Conservation (phyloP, 92 coral and sea anemone species). For the Palythoa caribaeorum region DNA sequence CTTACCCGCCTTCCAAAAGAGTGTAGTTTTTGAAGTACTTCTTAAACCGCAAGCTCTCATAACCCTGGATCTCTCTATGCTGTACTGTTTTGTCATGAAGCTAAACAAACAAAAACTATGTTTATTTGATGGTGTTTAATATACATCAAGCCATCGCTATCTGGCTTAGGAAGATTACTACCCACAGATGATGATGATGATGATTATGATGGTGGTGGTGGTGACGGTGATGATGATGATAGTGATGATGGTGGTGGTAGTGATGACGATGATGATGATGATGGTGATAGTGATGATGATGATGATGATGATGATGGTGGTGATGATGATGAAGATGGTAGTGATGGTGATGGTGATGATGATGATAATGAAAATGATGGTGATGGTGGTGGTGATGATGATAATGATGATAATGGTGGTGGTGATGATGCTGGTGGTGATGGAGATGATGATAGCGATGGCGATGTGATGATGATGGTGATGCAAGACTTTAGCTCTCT, state of each 20-base stretch:
- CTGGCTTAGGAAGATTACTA: too few relatives aligned
- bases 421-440: not conserved
- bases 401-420: not conserved
- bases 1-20: conserved; percentile 85
- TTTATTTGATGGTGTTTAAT: not conserved
- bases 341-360: not conserved
- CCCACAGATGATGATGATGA: too few relatives aligned
- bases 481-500: too few relatives aligned
- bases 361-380: not conserved
- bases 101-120: conserved; percentile 41
- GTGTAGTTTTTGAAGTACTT: conserved; percentile 68
- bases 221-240: not conserved
- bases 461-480: not conserved
- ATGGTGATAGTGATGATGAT: not conserved
- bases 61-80: conserved; percentile 84
- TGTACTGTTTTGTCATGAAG: conserved; percentile 82
- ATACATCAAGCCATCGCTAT: too few relatives aligned
- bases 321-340: not conserved
- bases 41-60: conserved; percentile 75
- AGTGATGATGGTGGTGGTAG: not conserved
- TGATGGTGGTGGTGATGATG: not conserved
- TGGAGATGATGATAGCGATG: not conserved
- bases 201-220: not conserved
- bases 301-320: not conserved
- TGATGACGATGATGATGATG: not conserved